phyloP scores from a whole-genome alignment of 2,888 invertebrate species.

The Actias luna region DNA sequence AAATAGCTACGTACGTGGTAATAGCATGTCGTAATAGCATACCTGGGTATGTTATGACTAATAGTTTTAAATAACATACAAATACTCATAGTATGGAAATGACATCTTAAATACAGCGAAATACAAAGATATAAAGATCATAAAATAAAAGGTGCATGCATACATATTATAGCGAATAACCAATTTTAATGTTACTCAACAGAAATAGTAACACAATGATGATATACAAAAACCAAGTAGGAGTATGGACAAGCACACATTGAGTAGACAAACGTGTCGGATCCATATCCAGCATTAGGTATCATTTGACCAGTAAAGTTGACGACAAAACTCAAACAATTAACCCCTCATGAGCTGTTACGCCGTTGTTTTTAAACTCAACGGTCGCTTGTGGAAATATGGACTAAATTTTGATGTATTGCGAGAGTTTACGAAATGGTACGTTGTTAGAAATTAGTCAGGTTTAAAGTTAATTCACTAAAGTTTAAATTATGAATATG shows the following conservation, averaged over 20 bases:
- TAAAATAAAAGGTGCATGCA: background rate
- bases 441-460: conserved; percentile 36
- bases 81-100: too few species aligned
- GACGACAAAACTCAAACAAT: conserved; percentile 67
- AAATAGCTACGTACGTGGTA: background rate
- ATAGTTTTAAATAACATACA: too few species aligned
- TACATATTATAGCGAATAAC: background rate
- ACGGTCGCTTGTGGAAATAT: conserved; percentile 37
- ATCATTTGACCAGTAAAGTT: conserved; percentile 57
- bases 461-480: conserved; percentile 35
- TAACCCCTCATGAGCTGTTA: conserved; percentile 53
- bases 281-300: conserved; percentile 46
- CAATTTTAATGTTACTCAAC: background rate
- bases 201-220: background rate
- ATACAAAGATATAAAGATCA: too few species aligned
- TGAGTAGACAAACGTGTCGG: conserved; percentile 36
- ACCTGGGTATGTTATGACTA: background rate
- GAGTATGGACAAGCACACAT: conserved; percentile 32
- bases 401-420: conserved; percentile 40
- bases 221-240: conserved; percentile 25
- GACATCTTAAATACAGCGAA: too few species aligned
- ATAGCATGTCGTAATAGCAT: background rate
- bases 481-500: conserved; percentile 35
- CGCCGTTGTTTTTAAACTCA: conserved; percentile 49
- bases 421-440: conserved; percentile 30